These are phyloP conservation scores for Coilia nasus DNA, from an alignment of 2,797 vertebrate genomes.

Conservation along the genomic window DNA sequence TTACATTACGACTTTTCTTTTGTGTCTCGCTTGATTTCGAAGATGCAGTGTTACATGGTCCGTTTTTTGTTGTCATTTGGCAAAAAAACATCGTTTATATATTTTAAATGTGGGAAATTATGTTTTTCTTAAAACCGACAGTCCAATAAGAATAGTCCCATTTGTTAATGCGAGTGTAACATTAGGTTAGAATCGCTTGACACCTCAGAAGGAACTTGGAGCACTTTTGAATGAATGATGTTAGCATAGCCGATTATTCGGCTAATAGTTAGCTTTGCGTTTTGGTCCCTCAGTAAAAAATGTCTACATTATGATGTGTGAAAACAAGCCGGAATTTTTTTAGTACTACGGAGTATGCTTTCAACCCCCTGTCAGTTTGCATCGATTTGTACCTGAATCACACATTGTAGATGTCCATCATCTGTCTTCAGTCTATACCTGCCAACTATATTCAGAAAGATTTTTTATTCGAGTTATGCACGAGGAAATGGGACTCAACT, in stretches of 20 bases:
- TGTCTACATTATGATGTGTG: not conserved
- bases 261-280: not conserved
- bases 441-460: not conserved
- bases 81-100: not conserved
- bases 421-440: not conserved
- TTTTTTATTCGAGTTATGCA: not conserved
- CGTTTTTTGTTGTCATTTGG: not conserved
- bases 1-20: conserved; percentile 8
- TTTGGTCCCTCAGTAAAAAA: not conserved
- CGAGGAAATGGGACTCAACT: not conserved
- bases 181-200: not conserved
- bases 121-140: not conserved
- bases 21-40: not conserved
- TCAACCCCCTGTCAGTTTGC: not conserved
- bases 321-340: not conserved
- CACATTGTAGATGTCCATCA: not conserved
- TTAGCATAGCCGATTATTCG: conserved; percentile 11
- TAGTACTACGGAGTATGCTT: not conserved
- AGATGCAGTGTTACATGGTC: not conserved
- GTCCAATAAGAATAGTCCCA: not conserved
- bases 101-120: not conserved
- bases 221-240: conserved; percentile 25
- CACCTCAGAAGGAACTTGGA: conserved; percentile 3
- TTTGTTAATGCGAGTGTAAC: not conserved
- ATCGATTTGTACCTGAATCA: not conserved